phyloP scores from a whole-genome alignment of 2,113 vertebrate genomes.

The Takifugu flavidus region DNA sequence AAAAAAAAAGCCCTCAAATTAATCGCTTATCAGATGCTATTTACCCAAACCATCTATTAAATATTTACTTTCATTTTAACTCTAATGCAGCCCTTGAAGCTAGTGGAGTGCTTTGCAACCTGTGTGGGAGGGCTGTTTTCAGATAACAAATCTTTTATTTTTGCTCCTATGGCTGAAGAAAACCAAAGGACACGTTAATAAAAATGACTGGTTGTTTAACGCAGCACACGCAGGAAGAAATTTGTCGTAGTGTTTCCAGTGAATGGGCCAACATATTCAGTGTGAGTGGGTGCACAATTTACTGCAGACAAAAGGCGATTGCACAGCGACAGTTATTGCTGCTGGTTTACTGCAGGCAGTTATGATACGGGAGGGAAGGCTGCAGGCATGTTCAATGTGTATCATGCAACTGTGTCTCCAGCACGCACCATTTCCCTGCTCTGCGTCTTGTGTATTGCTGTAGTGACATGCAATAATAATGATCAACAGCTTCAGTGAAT shows the following conservation, averaged over 20 bases:
- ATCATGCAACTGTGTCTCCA: slow-evolving; percentile 15
- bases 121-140: slow-evolving; percentile 32
- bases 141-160: slow-evolving; percentile 42
- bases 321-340: slow-evolving; percentile 24
- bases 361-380: slow-evolving; percentile 21
- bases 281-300: slow-evolving; percentile 36
- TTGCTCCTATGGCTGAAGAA: slow-evolving; percentile 43
- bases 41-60: too few species aligned
- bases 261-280: slow-evolving; percentile 16
- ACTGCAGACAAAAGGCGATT: slow-evolving; percentile 22
- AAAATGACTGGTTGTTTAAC: slow-evolving; percentile 44
- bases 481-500: slow-evolving; percentile 1
- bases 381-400: slow-evolving; percentile 10
- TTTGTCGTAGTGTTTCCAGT: slow-evolving; percentile 11
- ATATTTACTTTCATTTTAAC: too few species aligned
- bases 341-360: slow-evolving; percentile 35
- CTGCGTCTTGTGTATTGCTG: slow-evolving; percentile 12
- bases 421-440: slow-evolving; percentile 11
- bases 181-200: slow-evolving; percentile 58
- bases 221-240: slow-evolving; percentile 26
- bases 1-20: neutral
- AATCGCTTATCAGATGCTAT: neutral
- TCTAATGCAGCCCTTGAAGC: neutral
- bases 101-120: slow-evolving; percentile 27
- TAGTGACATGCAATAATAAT: slow-evolving; percentile 11